A percentile compares a stretch with the other conserved stretches of the same genome.
Conservation (phyloP, 2,888 invertebrate species). For the Agonopterix arenella region DNA sequence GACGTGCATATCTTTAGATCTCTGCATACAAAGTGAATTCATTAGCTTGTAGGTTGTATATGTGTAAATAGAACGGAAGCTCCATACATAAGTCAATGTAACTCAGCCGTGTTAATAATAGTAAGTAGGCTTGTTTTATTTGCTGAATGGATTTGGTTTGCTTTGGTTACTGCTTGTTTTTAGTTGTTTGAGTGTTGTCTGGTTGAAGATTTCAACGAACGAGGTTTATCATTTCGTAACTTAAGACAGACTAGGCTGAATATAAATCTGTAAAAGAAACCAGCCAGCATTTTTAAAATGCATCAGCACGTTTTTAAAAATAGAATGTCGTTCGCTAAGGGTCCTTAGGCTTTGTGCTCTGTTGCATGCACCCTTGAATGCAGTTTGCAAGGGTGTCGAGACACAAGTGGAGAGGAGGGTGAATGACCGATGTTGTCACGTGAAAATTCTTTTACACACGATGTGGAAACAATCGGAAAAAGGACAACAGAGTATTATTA, state of each 20-base stretch:
- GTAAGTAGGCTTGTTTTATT: no score
- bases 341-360: conserved; percentile 56
- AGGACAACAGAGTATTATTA: no score
- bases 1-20: conserved; percentile 65
- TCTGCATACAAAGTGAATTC: conserved; percentile 59
- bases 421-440: conserved; percentile 24
- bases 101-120: conserved; percentile 29
- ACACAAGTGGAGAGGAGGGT: conserved; percentile 26
- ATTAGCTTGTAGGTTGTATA: conserved; percentile 47
- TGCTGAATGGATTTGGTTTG: no score
- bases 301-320: conserved; percentile 36
- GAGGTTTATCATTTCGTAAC: no score
- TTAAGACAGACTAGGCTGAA: no score
- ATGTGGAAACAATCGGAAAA: no score
- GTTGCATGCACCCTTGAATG: conserved; percentile 41
- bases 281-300: background rate
- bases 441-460: no score
- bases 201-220: no score
- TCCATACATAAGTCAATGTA: conserved; percentile 44
- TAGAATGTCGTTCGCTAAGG: conserved; percentile 42
- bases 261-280: no score
- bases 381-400: conserved; percentile 29
- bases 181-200: no score
- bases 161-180: no score
- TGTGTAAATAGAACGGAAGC: conserved; percentile 72